A percentile compares a stretch with the other conserved stretches of the same genome.
These are phyloP conservation scores for Eufriesea mexicana DNA, from an alignment of 1,140 invertebrate genomes.

Conservation along the genomic window DNA sequence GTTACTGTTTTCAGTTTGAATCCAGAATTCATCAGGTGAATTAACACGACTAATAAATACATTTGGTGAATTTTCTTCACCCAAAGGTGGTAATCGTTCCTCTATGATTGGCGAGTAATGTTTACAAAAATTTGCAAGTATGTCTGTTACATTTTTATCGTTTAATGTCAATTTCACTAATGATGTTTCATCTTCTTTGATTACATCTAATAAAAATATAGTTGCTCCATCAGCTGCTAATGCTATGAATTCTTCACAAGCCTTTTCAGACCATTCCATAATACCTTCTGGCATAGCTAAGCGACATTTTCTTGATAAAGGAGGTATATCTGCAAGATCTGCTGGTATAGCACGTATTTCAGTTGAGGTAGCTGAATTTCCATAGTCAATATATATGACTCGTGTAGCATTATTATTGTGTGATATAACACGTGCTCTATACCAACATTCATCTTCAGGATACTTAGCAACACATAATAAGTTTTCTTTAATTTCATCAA, in stretches of 20 bases:
- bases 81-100: conserved; percentile 73
- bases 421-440: conserved; percentile 82
- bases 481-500: conserved; percentile 81
- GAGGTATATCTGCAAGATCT: conserved; percentile 72
- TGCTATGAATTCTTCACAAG: conserved; percentile 69
- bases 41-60: conserved; percentile 83
- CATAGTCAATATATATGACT: conserved; percentile 85
- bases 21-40: conserved; percentile 85
- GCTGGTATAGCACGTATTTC: conserved; percentile 77
- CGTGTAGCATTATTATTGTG: conserved; percentile 69
- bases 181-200: conserved; percentile 85
- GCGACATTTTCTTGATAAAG: conserved; percentile 77
- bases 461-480: conserved; percentile 86
- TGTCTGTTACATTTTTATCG: conserved; percentile 84
- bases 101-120: conserved; percentile 42
- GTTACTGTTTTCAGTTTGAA: conserved; percentile 84
- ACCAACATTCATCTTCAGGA: conserved; percentile 85
- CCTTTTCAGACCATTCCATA: conserved; percentile 72
- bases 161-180: conserved; percentile 86
- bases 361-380: conserved; percentile 78
- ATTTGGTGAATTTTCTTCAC: conserved; percentile 73
- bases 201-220: conserved; percentile 74
- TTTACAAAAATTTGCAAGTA: conserved; percentile 75
- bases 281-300: conserved; percentile 70
- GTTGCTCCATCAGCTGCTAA: conserved; percentile 75